Evolutionary conservation across 2,888 invertebrate species (phyloP).

Genomic region (Plagodis pulveraria): DNA sequence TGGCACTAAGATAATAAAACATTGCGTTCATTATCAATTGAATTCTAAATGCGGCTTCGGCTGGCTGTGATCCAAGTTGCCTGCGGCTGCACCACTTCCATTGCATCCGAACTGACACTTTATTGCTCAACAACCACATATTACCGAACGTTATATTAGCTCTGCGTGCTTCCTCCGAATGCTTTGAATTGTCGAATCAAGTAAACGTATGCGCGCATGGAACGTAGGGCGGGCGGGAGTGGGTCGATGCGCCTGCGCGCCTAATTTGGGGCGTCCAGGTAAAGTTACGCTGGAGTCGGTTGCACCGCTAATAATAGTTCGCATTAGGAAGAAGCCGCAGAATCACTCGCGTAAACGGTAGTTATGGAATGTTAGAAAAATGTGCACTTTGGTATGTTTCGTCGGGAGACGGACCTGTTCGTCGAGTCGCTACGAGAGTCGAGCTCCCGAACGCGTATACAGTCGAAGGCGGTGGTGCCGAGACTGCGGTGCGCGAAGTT

Average conservation of each 20-base stretch:
- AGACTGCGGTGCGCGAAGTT: constrained; percentile 83
- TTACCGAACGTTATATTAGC: constrained; percentile 59
- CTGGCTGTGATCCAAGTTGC: constrained; percentile 79
- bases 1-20: constrained; percentile 43
- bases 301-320: constrained; percentile 79
- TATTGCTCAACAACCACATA: constrained; percentile 67
- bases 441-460: constrained; percentile 80
- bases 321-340: constrained; percentile 68
- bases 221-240: constrained; percentile 68
- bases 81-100: constrained; percentile 77
- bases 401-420: constrained; percentile 81
- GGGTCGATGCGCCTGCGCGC: constrained; percentile 73
- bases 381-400: constrained; percentile 71
- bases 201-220: constrained; percentile 55
- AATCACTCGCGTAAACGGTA: constrained; percentile 68
- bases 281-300: constrained; percentile 81
- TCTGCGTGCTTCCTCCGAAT: constrained; percentile 67
- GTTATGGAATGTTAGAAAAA: constrained; percentile 52
- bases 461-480: constrained; percentile 78
- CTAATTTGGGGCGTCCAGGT: constrained; percentile 85
- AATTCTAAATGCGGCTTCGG: constrained; percentile 69
- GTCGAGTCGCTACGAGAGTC: constrained; percentile 83
- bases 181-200: constrained; percentile 51
- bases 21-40: constrained; percentile 65
- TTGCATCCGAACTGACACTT: constrained; percentile 74